A percentile compares a stretch with the other conserved stretches of the same genome.
These are phyloP conservation scores for Numida meleagris DNA, from an alignment of 2,113 vertebrate species.

Conservation along the genomic window DNA sequence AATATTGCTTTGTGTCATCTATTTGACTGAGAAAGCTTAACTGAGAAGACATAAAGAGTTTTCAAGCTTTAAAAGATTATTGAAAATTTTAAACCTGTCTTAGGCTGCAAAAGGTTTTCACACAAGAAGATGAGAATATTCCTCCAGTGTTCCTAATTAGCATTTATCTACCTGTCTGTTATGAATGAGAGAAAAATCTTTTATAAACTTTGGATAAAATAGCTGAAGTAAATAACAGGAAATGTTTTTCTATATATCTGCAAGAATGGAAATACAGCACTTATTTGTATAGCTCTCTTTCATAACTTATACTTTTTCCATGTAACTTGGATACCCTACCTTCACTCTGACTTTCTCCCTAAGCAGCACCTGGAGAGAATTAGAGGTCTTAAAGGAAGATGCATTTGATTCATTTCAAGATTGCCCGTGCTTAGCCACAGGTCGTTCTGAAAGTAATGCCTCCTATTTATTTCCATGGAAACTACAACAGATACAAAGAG, in stretches of 20 bases:
- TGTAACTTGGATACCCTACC: fast-evolving
- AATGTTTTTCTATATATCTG: background rate
- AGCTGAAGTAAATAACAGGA: background rate
- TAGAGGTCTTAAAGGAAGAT: background rate
- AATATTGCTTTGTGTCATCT: constrained; percentile 2
- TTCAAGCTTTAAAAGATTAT: background rate
- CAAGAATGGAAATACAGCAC: background rate
- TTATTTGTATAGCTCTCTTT: background rate
- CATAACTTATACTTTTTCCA: background rate
- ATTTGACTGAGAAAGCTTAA: constrained; percentile 5
- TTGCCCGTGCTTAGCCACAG: background rate
- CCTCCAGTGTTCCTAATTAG: background rate
- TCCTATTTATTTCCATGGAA: too few species aligned
- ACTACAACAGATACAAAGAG: too few species aligned
- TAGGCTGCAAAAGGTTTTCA: background rate
- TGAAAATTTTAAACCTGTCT: background rate
- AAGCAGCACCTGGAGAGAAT: background rate
- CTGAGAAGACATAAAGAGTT: background rate
- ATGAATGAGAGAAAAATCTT: background rate
- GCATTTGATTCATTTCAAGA: background rate
- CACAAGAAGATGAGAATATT: background rate
- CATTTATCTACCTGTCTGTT: background rate
- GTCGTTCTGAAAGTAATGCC: too few species aligned
- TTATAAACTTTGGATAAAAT: background rate
- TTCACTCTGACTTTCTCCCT: background rate